A percentile compares a stretch with the other conserved stretches of the same genome.
Conservation (phyloP, 2,797 vertebrate species). For the Acrossocheilus wenchowensis region DNA sequence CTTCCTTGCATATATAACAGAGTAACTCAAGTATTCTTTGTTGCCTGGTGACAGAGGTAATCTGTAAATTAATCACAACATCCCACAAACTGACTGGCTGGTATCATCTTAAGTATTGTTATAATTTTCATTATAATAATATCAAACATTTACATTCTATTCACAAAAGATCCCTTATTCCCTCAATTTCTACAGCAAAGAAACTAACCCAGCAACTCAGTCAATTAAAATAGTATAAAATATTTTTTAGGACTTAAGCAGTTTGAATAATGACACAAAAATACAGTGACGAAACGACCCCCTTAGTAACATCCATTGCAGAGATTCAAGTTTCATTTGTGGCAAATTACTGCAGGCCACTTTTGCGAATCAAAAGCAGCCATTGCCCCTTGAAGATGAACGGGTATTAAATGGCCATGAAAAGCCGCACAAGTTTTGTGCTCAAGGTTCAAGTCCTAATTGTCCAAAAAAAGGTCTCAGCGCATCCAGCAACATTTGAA, state of each 20-base stretch:
- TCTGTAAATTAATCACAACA: constrained; percentile 12
- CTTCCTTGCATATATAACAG: constrained; percentile 37
- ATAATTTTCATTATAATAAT: constrained; percentile 6
- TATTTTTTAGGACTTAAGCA: constrained; percentile 5
- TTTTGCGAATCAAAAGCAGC: neutral
- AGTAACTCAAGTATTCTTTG: constrained; percentile 41
- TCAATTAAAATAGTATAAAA: constrained; percentile 26
- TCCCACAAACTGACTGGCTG: neutral
- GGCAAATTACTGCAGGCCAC: neutral
- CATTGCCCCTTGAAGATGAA: neutral
- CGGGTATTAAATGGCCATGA: neutral
- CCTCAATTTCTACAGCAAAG: neutral
- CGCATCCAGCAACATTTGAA: constrained; percentile 1
- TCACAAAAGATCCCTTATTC: constrained; percentile 1
- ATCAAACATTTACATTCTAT: neutral
- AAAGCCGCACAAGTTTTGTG: neutral
- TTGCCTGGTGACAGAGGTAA: constrained; percentile 37
- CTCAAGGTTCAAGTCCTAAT: neutral
- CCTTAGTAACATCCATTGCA: neutral
- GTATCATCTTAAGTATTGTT: neutral
- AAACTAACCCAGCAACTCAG: constrained; percentile 17
- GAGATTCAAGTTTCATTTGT: constrained; percentile 45
- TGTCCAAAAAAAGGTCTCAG: constrained; percentile 3
- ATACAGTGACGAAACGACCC: constrained; percentile 22
- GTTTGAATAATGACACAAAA: constrained; percentile 25